These are phyloP conservation scores for Numenius phaeopus DNA, from an alignment of 2,797 vertebrate species.

Conservation along the genomic window DNA sequence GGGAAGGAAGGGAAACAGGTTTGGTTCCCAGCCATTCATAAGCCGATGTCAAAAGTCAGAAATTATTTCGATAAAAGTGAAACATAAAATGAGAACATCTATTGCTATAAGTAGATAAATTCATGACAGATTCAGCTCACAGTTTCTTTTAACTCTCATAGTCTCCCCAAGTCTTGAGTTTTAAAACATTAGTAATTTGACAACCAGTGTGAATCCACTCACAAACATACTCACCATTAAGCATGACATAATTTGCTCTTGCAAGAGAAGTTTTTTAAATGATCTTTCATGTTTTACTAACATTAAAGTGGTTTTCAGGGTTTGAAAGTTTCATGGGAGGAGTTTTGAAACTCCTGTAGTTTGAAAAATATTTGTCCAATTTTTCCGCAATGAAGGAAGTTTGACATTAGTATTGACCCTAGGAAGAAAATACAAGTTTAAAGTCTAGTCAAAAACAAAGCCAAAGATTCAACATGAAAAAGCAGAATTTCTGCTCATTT, in stretches of 20 bases:
- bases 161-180: neutral
- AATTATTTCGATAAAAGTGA: neutral
- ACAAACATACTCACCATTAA: neutral
- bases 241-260: neutral
- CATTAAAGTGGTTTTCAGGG: neutral
- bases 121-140: neutral
- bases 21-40: neutral
- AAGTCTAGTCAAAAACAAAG: neutral
- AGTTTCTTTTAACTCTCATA: neutral
- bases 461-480: neutral
- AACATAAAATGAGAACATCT: neutral
- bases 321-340: neutral
- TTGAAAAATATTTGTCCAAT: neutral
- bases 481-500: neutral
- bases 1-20: neutral
- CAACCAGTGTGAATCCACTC: neutral
- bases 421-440: neutral
- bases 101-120: neutral
- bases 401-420: neutral
- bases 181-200: neutral
- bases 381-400: neutral
- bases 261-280: neutral
- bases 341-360: neutral
- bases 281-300: neutral
- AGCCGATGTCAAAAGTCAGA: constrained; percentile 23